phyloP scores from a whole-genome alignment of 64 coral and sea anemone species.

The Stichodactyla helianthus region DNA sequence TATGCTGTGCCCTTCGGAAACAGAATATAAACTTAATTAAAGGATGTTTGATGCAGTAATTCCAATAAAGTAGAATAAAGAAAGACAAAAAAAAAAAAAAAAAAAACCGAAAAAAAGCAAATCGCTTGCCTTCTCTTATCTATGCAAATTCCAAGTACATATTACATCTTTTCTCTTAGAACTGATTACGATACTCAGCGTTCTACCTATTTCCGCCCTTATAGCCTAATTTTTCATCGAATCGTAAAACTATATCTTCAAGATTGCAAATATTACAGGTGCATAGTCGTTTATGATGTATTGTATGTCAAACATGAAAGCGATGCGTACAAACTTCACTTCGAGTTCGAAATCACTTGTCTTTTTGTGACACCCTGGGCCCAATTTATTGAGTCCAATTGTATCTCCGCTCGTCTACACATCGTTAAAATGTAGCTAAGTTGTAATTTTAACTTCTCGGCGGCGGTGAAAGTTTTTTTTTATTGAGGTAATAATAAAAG shows the following conservation, averaged over 20 bases:
- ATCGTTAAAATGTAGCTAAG: slow-evolving; percentile 8
- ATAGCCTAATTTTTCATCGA: slow-evolving; percentile 27
- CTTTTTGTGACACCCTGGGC: not conserved
- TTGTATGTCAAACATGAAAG: slow-evolving; percentile 9
- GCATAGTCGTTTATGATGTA: not conserved
- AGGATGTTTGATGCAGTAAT: slow-evolving; percentile 27
- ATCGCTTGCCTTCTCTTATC: slow-evolving; percentile 59
- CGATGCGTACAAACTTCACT: not conserved
- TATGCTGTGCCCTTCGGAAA: slow-evolving; percentile 20
- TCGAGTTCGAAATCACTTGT: not conserved
- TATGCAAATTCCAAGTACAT: slow-evolving; percentile 75
- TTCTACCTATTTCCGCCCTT: slow-evolving; percentile 49
- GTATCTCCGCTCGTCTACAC: slow-evolving; percentile 3
- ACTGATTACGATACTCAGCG: slow-evolving; percentile 40
- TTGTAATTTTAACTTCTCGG: slow-evolving; percentile 12
- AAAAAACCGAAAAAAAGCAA: slow-evolving; percentile 34
- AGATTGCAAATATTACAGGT: slow-evolving; percentile 1
- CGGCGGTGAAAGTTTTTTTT: not conserved
- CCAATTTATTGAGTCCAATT: not conserved
- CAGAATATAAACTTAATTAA: slow-evolving; percentile 43
- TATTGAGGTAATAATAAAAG: slow-evolving; percentile 30
- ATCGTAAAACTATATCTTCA: slow-evolving; percentile 15
- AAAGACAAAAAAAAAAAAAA: slow-evolving; percentile 20
- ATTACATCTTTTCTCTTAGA: slow-evolving; percentile 32
- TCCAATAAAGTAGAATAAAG: not conserved